These are phyloP conservation scores for Drosophila fulvimacula DNA, from an alignment of 2,888 invertebrate species.

Conservation along the genomic window DNA sequence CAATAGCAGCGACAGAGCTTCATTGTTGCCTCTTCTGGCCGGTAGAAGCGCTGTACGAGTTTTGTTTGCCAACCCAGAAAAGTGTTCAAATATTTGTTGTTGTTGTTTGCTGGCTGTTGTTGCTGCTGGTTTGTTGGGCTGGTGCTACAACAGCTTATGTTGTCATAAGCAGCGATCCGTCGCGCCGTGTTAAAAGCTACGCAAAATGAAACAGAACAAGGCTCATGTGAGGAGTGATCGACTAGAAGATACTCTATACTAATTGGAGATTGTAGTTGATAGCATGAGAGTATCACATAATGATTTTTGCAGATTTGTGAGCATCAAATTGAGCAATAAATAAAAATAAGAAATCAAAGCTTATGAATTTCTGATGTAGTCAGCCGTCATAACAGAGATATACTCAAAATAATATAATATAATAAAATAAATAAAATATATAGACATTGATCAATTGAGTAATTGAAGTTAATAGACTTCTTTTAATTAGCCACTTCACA, in stretches of 20 bases:
- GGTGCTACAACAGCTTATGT: conserved; percentile 61
- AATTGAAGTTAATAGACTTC: background rate
- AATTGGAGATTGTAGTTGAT: too few relatives aligned
- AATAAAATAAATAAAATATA: too few relatives aligned
- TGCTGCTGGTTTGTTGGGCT: conserved; percentile 20
- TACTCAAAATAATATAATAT: too few relatives aligned
- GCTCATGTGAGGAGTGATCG: background rate
- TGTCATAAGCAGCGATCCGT: conserved; percentile 40
- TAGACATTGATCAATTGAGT: too few relatives aligned
- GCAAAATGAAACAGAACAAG: background rate
- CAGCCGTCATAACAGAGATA: too few relatives aligned
- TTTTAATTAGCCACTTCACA: background rate
- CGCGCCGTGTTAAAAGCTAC: conserved; percentile 5
- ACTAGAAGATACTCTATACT: background rate
- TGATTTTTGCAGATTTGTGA: too few relatives aligned
- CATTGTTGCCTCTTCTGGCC: conserved; percentile 31
- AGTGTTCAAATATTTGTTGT: conserved; percentile 70
- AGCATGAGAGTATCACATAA: too few relatives aligned
- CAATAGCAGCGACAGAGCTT: background rate
- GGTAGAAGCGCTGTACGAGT: conserved; percentile 42
- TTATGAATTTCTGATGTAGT: too few relatives aligned
- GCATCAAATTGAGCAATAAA: too few relatives aligned
- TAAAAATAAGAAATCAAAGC: too few relatives aligned
- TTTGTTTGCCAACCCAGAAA: conserved; percentile 67
- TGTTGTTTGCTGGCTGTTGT: conserved; percentile 16